A percentile compares a stretch with the other conserved stretches of the same genome.
Evolutionary conservation across 2,113 vertebrate genomes (phyloP).

Genomic region (Nothobranchius kuhntae): DNA sequence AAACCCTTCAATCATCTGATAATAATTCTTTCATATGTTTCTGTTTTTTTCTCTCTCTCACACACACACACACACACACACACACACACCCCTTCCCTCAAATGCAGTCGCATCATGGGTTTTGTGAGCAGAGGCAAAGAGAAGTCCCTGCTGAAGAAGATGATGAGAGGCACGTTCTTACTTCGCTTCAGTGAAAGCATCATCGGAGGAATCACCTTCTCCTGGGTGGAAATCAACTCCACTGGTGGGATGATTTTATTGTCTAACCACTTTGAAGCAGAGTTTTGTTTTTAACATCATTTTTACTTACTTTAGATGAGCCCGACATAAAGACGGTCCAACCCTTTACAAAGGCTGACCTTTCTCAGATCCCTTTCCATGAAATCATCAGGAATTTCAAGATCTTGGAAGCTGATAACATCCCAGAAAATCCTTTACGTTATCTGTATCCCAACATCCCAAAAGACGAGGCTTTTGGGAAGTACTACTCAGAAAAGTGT

Average conservation of each 20-base stretch:
- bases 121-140: slow-evolving; percentile 88
- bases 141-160: slow-evolving; percentile 83
- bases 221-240: slow-evolving; percentile 87
- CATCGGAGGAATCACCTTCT: slow-evolving; percentile 87
- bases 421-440: slow-evolving; percentile 86
- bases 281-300: background rate
- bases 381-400: slow-evolving; percentile 91
- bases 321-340: slow-evolving; percentile 80
- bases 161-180: slow-evolving; percentile 86
- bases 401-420: slow-evolving; percentile 82
- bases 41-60: no score
- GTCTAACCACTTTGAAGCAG: background rate
- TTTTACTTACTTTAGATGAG: slow-evolving; percentile 63
- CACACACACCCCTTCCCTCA: background rate
- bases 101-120: slow-evolving; percentile 86
- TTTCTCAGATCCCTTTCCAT: slow-evolving; percentile 84
- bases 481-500: slow-evolving; percentile 81
- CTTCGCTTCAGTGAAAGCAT: slow-evolving; percentile 91
- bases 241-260: slow-evolving; percentile 70
- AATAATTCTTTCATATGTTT: background rate
- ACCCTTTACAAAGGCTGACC: slow-evolving; percentile 86
- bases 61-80: no score
- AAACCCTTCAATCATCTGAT: no score
- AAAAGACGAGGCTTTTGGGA: slow-evolving; percentile 87
- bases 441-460: slow-evolving; percentile 87